These are phyloP conservation scores for Telmatherina bonti DNA, from an alignment of 2,797 vertebrate genomes.

Conservation along the genomic window DNA sequence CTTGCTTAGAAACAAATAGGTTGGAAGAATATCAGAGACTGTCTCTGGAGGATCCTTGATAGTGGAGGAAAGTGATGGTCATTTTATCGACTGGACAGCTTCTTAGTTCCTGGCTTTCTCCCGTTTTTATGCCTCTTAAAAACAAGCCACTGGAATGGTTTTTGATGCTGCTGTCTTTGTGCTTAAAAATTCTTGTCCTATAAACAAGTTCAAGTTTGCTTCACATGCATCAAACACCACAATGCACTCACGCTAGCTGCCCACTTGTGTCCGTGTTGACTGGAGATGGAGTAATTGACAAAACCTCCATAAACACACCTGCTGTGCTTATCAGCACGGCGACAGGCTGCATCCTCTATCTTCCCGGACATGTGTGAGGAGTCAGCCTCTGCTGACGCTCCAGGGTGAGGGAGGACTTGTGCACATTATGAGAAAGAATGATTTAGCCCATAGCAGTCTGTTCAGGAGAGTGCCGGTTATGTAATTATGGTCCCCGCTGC, in stretches of 20 bases:
- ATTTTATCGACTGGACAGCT: no score
- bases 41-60: no score
- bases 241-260: background rate
- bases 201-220: background rate
- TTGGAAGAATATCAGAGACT: no score
- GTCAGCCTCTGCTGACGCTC: constrained; percentile 32
- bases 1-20: no score
- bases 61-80: no score
- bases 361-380: constrained; percentile 49
- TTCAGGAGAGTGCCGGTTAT: constrained; percentile 60
- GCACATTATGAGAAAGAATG: constrained; percentile 51
- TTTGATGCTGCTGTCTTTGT: background rate
- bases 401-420: constrained; percentile 32
- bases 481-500: constrained; percentile 59
- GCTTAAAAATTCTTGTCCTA: no score
- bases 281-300: constrained; percentile 15
- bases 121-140: no score
- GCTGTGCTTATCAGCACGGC: constrained; percentile 23
- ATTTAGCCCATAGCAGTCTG: constrained; percentile 53
- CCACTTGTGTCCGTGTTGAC: constrained; percentile 1
- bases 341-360: constrained; percentile 37
- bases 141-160: no score
- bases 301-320: constrained; percentile 3
- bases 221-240: background rate
- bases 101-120: no score